A percentile compares a stretch with the other conserved stretches of the same genome.
Conservation (phyloP, 2,113 vertebrate genomes). For the Puntigrus tetrazona region DNA sequence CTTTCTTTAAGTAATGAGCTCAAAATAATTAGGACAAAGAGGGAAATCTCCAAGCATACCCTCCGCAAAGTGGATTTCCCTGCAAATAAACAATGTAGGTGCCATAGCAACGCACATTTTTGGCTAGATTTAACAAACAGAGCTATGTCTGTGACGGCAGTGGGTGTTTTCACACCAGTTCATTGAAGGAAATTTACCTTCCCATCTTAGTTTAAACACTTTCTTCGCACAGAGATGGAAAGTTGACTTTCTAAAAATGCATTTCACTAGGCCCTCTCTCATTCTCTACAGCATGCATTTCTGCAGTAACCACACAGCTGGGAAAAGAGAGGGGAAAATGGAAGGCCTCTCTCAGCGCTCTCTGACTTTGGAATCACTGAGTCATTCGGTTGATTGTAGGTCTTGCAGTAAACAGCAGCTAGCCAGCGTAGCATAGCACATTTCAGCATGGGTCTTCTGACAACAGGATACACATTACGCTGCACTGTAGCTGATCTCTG, state of each 20-base stretch:
- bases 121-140: background rate
- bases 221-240: conserved; percentile 1
- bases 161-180: background rate
- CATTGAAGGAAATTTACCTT: background rate
- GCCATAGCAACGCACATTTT: conserved; percentile 29
- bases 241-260: conserved; percentile 14
- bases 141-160: background rate
- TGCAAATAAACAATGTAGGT: conserved; percentile 2
- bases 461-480: conserved; percentile 43
- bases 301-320: conserved; percentile 17
- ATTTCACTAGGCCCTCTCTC: background rate
- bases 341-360: conserved; percentile 12
- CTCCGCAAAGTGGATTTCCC: background rate
- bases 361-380: conserved; percentile 37
- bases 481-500: conserved; percentile 41
- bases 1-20: background rate
- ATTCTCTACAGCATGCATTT: background rate
- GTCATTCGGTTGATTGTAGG: conserved; percentile 38
- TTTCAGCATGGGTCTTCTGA: conserved; percentile 20
- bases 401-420: conserved; percentile 34
- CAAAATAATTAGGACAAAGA: background rate
- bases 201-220: background rate
- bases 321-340: background rate
- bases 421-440: background rate
- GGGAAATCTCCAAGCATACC: background rate